These are phyloP conservation scores for Cynopterus brachyotis DNA, from an alignment of 2,113 vertebrate species.

Conservation along the genomic window DNA sequence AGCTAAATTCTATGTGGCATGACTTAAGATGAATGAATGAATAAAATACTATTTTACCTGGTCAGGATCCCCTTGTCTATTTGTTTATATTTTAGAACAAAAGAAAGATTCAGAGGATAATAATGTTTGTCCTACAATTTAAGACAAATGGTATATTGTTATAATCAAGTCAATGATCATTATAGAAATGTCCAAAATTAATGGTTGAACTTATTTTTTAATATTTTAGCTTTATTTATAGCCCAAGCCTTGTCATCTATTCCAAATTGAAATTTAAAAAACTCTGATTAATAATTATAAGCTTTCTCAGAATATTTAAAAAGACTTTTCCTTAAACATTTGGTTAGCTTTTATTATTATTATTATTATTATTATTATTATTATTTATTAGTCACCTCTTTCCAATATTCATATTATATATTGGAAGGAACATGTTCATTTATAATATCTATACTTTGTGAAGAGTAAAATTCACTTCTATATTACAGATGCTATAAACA, in stretches of 20 bases:
- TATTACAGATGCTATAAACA: slow-evolving; percentile 27
- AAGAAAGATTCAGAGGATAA: slow-evolving; percentile 12
- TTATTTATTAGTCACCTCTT: neutral
- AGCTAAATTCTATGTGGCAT: neutral
- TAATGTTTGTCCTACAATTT: neutral
- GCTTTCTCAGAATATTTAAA: neutral
- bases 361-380: slow-evolving; percentile 26
- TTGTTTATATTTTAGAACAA: neutral
- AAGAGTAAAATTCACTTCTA: neutral
- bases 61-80: neutral
- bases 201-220: slow-evolving; percentile 36
- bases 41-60: slow-evolving; percentile 13
- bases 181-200: neutral
- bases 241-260: neutral
- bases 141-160: neutral
- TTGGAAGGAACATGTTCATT: neutral
- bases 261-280: slow-evolving; percentile 39
- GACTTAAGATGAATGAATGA: neutral
- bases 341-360: neutral
- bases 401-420: slow-evolving; percentile 20
- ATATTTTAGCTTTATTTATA: slow-evolving; percentile 43
- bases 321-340: slow-evolving; percentile 31
- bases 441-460: slow-evolving; percentile 24
- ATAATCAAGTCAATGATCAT: neutral
- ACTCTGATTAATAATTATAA: slow-evolving; percentile 26